Percentiles rank a stretch among this genome's conserved stretches.
Conservation (phyloP, 2,888 invertebrate species). For the Cynaeus angustus region DNA sequence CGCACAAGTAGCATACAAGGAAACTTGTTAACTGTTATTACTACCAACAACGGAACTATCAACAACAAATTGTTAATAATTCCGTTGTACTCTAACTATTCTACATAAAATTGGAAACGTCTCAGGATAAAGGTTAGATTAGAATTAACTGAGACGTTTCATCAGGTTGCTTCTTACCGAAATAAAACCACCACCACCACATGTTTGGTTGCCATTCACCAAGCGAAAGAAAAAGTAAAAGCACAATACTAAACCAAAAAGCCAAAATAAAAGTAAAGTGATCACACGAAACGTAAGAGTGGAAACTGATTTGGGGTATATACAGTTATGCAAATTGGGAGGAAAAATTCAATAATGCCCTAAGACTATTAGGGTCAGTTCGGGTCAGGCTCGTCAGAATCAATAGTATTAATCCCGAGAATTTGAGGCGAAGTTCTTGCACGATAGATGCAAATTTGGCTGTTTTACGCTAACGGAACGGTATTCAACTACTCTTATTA, state of each 20-base stretch:
- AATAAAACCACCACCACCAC: slow-evolving; percentile 68
- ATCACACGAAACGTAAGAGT: neutral
- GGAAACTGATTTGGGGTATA: slow-evolving; percentile 44
- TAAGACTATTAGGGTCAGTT: slow-evolving; percentile 55
- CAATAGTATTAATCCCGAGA: slow-evolving; percentile 11
- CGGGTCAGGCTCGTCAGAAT: slow-evolving; percentile 41
- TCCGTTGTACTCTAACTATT: slow-evolving; percentile 12
- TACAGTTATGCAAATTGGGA: slow-evolving; percentile 54
- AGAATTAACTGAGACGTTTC: slow-evolving; percentile 16
- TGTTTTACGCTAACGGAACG: neutral
- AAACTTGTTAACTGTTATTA: slow-evolving; percentile 52
- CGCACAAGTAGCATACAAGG: slow-evolving; percentile 61
- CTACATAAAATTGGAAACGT: slow-evolving; percentile 6
- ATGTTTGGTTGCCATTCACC: slow-evolving; percentile 53
- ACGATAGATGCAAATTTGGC: neutral
- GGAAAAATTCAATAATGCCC: slow-evolving; percentile 55
- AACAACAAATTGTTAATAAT: slow-evolving; percentile 50
- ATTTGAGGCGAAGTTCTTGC: slow-evolving; percentile 6
- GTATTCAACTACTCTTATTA: too few relatives aligned
- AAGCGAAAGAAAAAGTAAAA: slow-evolving; percentile 56
- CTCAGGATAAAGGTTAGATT: neutral
- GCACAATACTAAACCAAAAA: slow-evolving; percentile 54
- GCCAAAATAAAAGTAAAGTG: slow-evolving; percentile 51
- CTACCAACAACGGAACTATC: slow-evolving; percentile 42
- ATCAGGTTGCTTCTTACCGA: slow-evolving; percentile 61